Conservation (phyloP, 1,140 invertebrate species). For the Drosophila jambulina region DNA sequence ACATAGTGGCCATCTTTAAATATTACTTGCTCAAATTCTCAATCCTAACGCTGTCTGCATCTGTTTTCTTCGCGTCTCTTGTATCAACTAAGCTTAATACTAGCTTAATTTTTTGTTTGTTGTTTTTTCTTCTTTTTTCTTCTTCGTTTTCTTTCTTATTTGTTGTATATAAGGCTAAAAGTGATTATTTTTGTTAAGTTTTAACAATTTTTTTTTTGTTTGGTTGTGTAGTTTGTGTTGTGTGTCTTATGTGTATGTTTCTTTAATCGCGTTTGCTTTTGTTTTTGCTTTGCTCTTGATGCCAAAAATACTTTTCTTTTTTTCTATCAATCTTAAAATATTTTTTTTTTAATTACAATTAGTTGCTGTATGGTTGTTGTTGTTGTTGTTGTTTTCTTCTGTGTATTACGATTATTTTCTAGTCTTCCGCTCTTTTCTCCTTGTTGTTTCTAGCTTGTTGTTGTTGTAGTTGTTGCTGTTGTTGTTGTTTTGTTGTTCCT, state of each 20-base stretch:
- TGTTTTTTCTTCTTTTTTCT: not conserved
- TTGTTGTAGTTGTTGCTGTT: slow-evolving; percentile 5
- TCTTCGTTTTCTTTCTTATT: slow-evolving; percentile 3
- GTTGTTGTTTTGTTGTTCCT: slow-evolving; percentile 64
- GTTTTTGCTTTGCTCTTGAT: slow-evolving; percentile 26
- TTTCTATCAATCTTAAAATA: not conserved
- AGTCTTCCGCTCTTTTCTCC: slow-evolving; percentile 81
- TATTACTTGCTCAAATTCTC: slow-evolving; percentile 8
- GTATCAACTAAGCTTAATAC: slow-evolving; percentile 22
- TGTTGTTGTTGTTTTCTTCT: slow-evolving; percentile 19
- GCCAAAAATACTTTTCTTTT: slow-evolving; percentile 61
- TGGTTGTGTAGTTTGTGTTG: slow-evolving; percentile 10
- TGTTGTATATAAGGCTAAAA: slow-evolving; percentile 76
- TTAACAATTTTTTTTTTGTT: slow-evolving; percentile 26
- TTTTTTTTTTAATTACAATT: slow-evolving; percentile 28
- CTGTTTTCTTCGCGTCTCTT: slow-evolving; percentile 11
- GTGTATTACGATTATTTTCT: slow-evolving; percentile 61
- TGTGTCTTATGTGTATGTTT: slow-evolving; percentile 3
- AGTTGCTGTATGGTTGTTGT: slow-evolving; percentile 18
- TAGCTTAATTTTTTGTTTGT: slow-evolving; percentile 33
- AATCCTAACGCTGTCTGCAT: slow-evolving; percentile 1
- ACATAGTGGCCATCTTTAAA: slow-evolving; percentile 28
- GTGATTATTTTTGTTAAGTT: slow-evolving; percentile 60
- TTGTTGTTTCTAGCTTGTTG: slow-evolving; percentile 59
- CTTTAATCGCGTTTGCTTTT: not conserved